Base-by-base conservation (phyloP, 2,797 vertebrate species). In the Labeo calbasu region DNA sequence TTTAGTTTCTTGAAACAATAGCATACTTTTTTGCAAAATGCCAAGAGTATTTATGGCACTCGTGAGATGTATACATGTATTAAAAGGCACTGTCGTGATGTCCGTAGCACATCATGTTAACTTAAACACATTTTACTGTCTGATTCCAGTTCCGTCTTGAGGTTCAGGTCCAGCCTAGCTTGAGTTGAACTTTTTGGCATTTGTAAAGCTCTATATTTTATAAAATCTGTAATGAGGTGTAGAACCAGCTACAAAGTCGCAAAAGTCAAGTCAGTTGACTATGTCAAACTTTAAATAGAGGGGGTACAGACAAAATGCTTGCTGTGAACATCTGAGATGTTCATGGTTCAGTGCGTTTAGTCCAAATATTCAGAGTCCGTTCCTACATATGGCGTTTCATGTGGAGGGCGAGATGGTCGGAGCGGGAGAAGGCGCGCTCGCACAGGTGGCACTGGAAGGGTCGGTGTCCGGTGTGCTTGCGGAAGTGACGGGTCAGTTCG, bases 371-470 rank as follows among this genome's bases (percentile, higher is more conserved):
- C 19, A 59, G 25, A 28, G 17, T 17, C 25, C 17, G 25, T 88
- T 92, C 66, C 93, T 96, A 99, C 96, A 98, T 95, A 91, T 99
- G 98, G 75, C 98, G 90, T 88, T 99, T 99, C 98, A 99, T 99
- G 93, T 99, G 97, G 90, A 99, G 88, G 0, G 98, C 98, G 85
- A 99, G 96, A 90, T 99, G 98, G 92, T 99, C 98, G 0, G 97
- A 99, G n/a, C 98, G 84, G 81, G 97, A 99, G 93, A 99, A 99
- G 0, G 98, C 97, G 0, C 98, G 94, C 89, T 99, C 98, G 53
- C 98, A 99, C 32, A 99, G 94, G 92, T 97, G 97, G 91, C 97
- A 99, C 94, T 98, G 97, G 92, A 99, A 99, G 0, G 98, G 98
- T 78, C 97, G 93, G 92, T 97, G 97, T 0, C 98, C 98, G 0